Evolutionary conservation across 2,888 invertebrate genomes (phyloP).

Genomic region (Macrosiphum euphorbiae): DNA sequence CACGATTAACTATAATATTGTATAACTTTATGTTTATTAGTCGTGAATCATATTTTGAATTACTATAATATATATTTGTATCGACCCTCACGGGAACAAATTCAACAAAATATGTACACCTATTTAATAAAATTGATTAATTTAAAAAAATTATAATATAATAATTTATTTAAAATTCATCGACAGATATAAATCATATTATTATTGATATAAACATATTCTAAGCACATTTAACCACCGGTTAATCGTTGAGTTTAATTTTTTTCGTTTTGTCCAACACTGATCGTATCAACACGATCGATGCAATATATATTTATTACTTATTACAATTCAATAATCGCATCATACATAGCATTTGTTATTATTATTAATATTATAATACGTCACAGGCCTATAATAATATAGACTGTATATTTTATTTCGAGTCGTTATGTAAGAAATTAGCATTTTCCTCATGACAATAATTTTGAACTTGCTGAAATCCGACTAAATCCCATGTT

Average conservation of each 20-base stretch:
- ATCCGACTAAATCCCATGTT: background rate
- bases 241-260: background rate
- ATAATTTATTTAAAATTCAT: too few species aligned
- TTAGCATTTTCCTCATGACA: background rate
- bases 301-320: background rate
- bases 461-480: background rate
- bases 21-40: background rate
- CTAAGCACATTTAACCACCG: too few species aligned
- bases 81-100: background rate
- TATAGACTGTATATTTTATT: background rate
- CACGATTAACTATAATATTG: background rate
- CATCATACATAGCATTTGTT: background rate
- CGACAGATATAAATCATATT: too few species aligned
- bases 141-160: background rate
- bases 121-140: background rate
- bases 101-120: background rate
- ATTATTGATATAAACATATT: too few species aligned
- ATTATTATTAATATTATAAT: background rate
- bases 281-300: background rate
- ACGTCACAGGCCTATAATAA: background rate
- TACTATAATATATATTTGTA: background rate
- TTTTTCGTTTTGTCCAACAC: background rate
- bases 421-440: background rate
- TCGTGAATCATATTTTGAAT: background rate
- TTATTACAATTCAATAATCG: background rate